Percentiles rank a stretch among this genome's conserved stretches.
Evolutionary conservation across 2,888 invertebrate genomes (phyloP).

Genomic region (Drosophila peninsularis): DNA sequence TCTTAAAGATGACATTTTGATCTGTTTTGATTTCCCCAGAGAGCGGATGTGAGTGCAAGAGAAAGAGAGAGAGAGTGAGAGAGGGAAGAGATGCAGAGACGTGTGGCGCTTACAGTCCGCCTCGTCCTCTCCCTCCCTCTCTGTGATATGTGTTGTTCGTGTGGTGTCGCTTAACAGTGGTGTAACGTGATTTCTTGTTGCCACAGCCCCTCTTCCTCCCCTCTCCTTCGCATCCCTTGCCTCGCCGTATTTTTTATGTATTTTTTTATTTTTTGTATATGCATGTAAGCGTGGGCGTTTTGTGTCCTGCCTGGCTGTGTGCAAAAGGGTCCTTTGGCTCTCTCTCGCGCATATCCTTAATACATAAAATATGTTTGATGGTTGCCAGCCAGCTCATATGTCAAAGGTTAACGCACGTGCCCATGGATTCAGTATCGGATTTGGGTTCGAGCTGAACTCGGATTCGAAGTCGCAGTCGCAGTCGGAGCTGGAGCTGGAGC

Average conservation of each 20-base stretch:
- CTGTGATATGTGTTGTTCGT: constrained; percentile 38
- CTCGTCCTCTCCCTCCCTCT: background rate
- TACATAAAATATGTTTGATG: constrained; percentile 81
- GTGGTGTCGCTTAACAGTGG: constrained; percentile 40
- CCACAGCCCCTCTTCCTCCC: background rate
- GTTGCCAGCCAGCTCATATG: constrained; percentile 73
- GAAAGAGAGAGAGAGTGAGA: background rate
- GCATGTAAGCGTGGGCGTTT: constrained; percentile 31
- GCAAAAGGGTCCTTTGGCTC: constrained; percentile 11
- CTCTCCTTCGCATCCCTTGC: background rate
- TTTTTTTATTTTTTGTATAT: constrained; percentile 25
- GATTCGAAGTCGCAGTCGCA: constrained; percentile 4
- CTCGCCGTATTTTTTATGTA: constrained; percentile 9
- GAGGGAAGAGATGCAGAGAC: background rate
- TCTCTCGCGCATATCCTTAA: constrained; percentile 65
- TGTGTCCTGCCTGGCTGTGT: constrained; percentile 22
- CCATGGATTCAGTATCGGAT: constrained; percentile 57
- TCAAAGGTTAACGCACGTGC: constrained; percentile 82
- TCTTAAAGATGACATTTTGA: constrained; percentile 84
- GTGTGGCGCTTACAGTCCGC: constrained; percentile 23
- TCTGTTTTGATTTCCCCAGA: constrained; percentile 83
- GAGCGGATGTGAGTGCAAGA: constrained; percentile 24
- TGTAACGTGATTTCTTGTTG: constrained; percentile 71
- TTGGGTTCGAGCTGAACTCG: constrained; percentile 30
- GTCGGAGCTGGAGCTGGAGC: background rate